These are phyloP conservation scores for Aleiodes sp. DNA, from an alignment of 1,140 invertebrate genomes.

Conservation along the genomic window DNA sequence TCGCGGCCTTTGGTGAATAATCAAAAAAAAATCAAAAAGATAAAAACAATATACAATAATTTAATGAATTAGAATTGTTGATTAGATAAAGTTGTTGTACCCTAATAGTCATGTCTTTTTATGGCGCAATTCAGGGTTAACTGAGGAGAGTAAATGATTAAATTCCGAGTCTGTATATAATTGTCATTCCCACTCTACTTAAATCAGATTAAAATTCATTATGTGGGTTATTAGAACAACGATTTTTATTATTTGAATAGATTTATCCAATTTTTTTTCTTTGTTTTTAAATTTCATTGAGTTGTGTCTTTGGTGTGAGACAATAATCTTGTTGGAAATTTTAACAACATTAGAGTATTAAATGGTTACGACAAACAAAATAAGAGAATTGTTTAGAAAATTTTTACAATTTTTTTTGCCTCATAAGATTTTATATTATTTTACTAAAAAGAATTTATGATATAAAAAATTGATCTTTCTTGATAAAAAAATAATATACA, in stretches of 20 bases:
- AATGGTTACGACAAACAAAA: not conserved
- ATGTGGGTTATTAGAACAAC: not conserved
- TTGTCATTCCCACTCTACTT: not conserved
- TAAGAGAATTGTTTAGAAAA: not conserved
- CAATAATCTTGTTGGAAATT: conserved; percentile 23
- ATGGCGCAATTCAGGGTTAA: not conserved
- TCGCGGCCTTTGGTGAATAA: not conserved
- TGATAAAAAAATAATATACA: not conserved
- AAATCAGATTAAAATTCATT: not conserved
- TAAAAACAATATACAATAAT: not conserved
- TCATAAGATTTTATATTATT: not conserved
- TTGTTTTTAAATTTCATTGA: not conserved
- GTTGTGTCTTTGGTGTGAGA: not conserved
- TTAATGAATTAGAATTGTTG: no score
- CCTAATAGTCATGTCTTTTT: not conserved
- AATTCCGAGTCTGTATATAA: not conserved
- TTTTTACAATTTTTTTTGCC: not conserved
- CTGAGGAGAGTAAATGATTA: not conserved
- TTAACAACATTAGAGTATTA: not conserved
- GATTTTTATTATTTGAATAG: not conserved
- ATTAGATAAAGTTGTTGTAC: no score
- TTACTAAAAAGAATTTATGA: not conserved
- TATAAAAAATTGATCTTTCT: not conserved
- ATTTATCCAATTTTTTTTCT: not conserved
- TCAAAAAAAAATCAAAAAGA: not conserved